phyloP scores from a whole-genome alignment of 2,888 invertebrate species.

The Ectemnius lituratus region DNA sequence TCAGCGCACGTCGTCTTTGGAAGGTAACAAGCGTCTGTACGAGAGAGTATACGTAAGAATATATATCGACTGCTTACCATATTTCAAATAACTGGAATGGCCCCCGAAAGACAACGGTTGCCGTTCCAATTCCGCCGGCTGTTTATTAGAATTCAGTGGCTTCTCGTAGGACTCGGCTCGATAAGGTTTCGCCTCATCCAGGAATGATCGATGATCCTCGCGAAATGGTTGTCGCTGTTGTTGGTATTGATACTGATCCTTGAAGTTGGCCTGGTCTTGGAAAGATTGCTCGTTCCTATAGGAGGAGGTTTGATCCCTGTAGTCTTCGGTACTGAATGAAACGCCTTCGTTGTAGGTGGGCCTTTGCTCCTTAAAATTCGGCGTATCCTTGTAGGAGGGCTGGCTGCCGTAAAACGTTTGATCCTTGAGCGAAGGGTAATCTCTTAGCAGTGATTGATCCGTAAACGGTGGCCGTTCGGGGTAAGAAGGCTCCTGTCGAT shows the following conservation, averaged over 20 bases:
- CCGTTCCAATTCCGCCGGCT: conserved; percentile 4
- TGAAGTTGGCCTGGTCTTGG: background rate
- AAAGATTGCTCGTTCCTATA: conserved; percentile 24
- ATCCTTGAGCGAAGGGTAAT: conserved; percentile 35
- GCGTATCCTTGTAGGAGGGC: conserved; percentile 33
- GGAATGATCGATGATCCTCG: conserved; percentile 32
- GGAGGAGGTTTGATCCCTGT: conserved; percentile 6
- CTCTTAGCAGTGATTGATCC: conserved; percentile 36
- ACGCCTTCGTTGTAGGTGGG: conserved; percentile 15
- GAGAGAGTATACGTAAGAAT: too few species aligned
- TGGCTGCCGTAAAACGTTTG: conserved; percentile 19
- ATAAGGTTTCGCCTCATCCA: background rate
- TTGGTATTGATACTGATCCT: conserved; percentile 21
- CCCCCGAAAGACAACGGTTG: conserved; percentile 55
- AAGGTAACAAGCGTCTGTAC: background rate
- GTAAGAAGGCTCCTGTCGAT: conserved; percentile 27
- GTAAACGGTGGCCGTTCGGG: conserved; percentile 27
- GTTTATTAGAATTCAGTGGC: conserved; percentile 22
- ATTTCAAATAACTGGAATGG: conserved; percentile 63
- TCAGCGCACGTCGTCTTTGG: background rate
- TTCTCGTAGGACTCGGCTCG: conserved; percentile 33
- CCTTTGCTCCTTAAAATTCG: conserved; percentile 15
- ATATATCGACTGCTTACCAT: conserved; percentile 52
- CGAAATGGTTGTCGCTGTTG: conserved; percentile 25
- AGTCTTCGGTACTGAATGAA: conserved; percentile 24